phyloP scores from a whole-genome alignment of 1,140 invertebrate species.

The Solenopsis invicta region DNA sequence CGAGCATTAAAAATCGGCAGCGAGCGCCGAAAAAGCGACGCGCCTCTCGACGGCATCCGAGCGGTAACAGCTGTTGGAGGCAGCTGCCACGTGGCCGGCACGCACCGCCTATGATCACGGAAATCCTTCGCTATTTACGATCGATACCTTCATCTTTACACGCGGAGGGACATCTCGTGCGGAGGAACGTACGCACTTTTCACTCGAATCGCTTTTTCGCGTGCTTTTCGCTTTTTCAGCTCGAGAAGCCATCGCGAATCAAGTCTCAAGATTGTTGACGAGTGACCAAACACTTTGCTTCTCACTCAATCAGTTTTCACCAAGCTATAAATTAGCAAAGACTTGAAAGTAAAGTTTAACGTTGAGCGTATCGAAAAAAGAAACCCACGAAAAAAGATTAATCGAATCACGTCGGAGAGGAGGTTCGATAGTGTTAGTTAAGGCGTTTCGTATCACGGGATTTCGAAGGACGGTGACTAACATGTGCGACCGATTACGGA shows the following conservation, averaged over 20 bases:
- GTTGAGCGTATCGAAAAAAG: background rate
- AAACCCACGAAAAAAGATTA: background rate
- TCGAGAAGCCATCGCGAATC: background rate
- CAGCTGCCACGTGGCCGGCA: slow-evolving; percentile 78
- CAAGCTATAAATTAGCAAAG: background rate
- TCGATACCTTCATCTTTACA: slow-evolving; percentile 34
- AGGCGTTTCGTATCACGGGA: background rate
- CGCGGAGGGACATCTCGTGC: background rate
- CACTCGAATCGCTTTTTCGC: background rate
- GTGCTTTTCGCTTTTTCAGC: no score
- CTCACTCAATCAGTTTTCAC: slow-evolving; percentile 15
- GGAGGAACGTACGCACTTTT: background rate
- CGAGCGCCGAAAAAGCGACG: slow-evolving; percentile 60
- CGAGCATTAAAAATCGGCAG: slow-evolving; percentile 72
- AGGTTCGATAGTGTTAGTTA: background rate
- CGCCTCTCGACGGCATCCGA: slow-evolving; percentile 71
- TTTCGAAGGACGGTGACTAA: background rate
- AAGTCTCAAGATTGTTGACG: background rate
- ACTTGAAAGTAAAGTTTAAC: background rate
- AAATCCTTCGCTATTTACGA: slow-evolving; percentile 72
- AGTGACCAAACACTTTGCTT: slow-evolving; percentile 24
- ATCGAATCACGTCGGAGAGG: background rate
- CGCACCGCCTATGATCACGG: slow-evolving; percentile 71
- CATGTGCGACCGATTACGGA: background rate
- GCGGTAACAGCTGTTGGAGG: slow-evolving; percentile 77